phyloP scores from a whole-genome alignment of 2,113 vertebrate species.

The Python bivittatus region DNA sequence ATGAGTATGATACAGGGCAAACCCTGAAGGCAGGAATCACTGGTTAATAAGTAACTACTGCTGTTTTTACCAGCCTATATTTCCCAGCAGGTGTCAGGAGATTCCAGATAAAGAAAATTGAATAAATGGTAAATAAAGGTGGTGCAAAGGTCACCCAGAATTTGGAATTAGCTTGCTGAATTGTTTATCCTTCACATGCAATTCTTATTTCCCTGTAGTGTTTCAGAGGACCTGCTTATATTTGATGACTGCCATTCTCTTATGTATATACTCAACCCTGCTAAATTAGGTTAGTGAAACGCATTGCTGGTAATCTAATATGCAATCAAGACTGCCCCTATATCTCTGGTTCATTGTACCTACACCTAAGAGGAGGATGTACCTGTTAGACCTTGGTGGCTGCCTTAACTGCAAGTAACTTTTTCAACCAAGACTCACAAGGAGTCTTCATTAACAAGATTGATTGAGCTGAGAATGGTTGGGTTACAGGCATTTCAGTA shows the following conservation, averaged over 20 bases:
- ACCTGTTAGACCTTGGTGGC: neutral
- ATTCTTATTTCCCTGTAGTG: conserved; percentile 51
- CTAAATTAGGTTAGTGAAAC: conserved; percentile 8
- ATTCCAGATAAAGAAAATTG: conserved; percentile 54
- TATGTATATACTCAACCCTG: accelerated
- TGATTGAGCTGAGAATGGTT: neutral
- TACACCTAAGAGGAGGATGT: neutral
- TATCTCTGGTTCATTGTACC: neutral
- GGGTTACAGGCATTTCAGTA: neutral
- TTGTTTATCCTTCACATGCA: conserved; percentile 23
- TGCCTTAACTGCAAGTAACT: neutral
- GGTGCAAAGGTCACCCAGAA: conserved; percentile 54
- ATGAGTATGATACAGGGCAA: conserved; percentile 49
- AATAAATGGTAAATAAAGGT: conserved; percentile 55
- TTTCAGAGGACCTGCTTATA: conserved; percentile 26
- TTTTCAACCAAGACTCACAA: neutral
- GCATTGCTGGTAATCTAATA: neutral
- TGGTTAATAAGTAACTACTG: conserved; percentile 13
- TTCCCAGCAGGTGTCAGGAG: conserved; percentile 47
- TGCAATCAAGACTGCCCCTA: conserved; percentile 25
- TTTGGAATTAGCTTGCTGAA: conserved; percentile 50
- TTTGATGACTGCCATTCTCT: conserved; percentile 19
- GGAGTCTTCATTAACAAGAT: neutral
- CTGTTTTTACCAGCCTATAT: conserved; percentile 38
- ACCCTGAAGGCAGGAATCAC: conserved; percentile 24